Evolutionary conservation across 1,140 invertebrate species (phyloP), one percentile per base, ranked within the genome.

Genomic region (Eriosoma lanigerum): DNA sequence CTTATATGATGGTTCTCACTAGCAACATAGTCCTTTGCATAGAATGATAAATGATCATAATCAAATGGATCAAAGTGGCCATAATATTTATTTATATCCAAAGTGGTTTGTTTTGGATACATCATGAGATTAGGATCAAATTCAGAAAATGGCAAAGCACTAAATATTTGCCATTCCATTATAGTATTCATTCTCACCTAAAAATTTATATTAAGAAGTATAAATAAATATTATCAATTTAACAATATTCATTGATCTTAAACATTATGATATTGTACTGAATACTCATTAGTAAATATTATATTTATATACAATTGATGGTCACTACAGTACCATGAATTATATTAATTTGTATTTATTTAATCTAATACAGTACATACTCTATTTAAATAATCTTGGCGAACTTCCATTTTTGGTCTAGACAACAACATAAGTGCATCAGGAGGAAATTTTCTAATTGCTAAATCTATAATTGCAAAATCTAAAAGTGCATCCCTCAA

Each of bases 121-220:
- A 89, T 88, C 83, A 89, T 85, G 84, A 92, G 87, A 52, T 88
- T 86, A 44, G 92, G 91, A 86, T 92, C 89, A 86, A 90, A 94
- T 85, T 91, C 91, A 66, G 89, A 88, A 85, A 94, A 96, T n/a
- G 93, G 93, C 54, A 94, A 90, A 29, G 94, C 91, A 83, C 90
- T 90, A 85, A 91, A 96, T 82, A 94, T 89, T 88, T 96, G 94
- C 85, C 90, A 92, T 78, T 90, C 90, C 68, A 86, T 86, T 78
- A 96, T 93, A 5, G 93, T 95, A 85, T 95, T 95, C 92, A 96
- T 95, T 80, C 93, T 88, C 12, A 94, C 91, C 90, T 93, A 85
- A 50, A 84, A 21, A 66, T 66, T 66, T 38, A 64, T 38, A 38
- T 13, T 21, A 12, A n/a, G n/a, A n/a, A n/a, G n/a, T 38, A 38